Conservation (phyloP, 1,140 invertebrate genomes). For the Triops cancriformis region DNA sequence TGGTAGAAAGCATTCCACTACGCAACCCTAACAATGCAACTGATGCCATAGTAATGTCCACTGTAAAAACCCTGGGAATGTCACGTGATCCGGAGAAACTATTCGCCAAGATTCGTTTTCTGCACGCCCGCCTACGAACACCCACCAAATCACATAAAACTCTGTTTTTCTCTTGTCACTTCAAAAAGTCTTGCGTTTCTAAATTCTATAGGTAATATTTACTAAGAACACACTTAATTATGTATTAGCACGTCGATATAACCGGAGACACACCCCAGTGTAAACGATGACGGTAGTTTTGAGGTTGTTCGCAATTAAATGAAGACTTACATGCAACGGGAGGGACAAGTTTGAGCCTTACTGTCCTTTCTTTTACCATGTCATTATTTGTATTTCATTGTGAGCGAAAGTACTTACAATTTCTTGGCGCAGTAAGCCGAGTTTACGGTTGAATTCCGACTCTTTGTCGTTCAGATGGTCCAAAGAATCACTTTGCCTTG, state of each 20-base stretch:
- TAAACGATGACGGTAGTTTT: no score
- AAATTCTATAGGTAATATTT: no score
- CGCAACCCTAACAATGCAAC: constrained; percentile 6
- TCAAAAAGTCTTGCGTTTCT: no score
- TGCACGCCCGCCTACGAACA: not conserved
- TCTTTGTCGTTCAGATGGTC: not conserved
- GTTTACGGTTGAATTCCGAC: not conserved
- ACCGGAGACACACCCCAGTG: no score
- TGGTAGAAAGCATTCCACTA: constrained; percentile 10
- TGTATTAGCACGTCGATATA: no score
- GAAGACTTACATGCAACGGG: not conserved
- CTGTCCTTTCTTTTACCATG: not conserved
- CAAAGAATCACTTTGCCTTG: not conserved
- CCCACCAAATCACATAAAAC: no score
- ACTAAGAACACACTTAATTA: no score
- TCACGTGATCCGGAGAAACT: not conserved
- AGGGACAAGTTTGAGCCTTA: not conserved
- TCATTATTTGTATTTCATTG: not conserved
- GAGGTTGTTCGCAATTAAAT: not conserved
- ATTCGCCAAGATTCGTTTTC: not conserved
- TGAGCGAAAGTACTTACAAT: not conserved
- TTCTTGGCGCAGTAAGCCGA: constrained; percentile 8
- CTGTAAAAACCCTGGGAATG: constrained; percentile 5
- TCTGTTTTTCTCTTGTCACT: no score
- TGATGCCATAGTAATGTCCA: constrained; percentile 6